Conservation (phyloP, 2,113 vertebrate genomes). For the Herpailurus yagouaroundi region DNA sequence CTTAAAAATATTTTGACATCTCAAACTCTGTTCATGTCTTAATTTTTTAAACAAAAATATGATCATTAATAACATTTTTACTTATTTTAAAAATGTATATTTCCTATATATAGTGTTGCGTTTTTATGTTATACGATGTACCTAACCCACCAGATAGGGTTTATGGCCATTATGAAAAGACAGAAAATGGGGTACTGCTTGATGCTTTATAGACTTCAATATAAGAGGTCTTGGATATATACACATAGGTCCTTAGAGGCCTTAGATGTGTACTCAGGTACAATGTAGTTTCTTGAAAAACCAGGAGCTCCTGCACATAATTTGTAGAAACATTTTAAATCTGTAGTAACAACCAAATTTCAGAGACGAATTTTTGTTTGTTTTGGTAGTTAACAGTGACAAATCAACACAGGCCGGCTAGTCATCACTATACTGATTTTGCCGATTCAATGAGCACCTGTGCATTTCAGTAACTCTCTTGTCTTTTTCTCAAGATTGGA, state of each 20-base stretch:
- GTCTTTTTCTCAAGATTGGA: not conserved
- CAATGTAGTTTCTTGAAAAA: not conserved
- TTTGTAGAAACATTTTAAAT: constrained; percentile 4
- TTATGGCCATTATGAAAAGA: not conserved
- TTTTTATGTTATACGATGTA: not conserved
- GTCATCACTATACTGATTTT: not conserved
- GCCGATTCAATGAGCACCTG: not conserved
- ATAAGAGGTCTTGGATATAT: not conserved
- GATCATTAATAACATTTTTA: not conserved
- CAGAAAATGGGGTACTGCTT: not conserved
- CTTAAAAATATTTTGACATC: constrained; percentile 48
- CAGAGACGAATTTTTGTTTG: not conserved
- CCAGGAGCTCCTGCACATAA: not conserved
- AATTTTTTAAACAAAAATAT: constrained; percentile 26
- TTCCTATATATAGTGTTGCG: not conserved
- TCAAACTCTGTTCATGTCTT: constrained; percentile 14
- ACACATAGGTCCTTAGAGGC: not conserved
- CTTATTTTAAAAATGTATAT: constrained; percentile 21
- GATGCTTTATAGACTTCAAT: not conserved
- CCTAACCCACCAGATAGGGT: not conserved
- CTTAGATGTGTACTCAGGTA: not conserved
- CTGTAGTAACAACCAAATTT: not conserved
- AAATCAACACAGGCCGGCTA: not conserved
- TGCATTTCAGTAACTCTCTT: not conserved
- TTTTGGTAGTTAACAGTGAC: not conserved